Conservation (phyloP, 1,140 invertebrate species). For the Apis mellifera region DNA sequence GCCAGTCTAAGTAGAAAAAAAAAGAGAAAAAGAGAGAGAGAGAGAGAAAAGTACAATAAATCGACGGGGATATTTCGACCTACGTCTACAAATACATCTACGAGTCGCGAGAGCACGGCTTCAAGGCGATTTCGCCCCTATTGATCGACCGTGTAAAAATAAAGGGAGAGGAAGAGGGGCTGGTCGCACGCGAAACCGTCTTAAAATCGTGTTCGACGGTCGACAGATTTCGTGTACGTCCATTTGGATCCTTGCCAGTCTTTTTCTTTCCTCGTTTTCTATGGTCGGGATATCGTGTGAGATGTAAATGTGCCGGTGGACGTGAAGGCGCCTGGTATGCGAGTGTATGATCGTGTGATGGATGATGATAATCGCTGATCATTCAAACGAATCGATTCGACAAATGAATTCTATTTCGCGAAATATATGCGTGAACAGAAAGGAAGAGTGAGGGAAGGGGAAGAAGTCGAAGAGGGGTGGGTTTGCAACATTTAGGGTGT, state of each 20-base stretch:
- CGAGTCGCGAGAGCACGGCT: background rate
- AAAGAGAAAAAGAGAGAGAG: background rate
- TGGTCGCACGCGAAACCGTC: background rate
- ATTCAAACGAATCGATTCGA: constrained; percentile 39
- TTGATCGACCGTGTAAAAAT: background rate
- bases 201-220: constrained; percentile 8
- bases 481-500: background rate
- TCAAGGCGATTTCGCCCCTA: constrained; percentile 2
- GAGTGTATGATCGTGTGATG: constrained; percentile 6
- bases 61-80: background rate
- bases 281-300: background rate
- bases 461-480: background rate
- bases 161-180: background rate
- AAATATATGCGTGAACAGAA: background rate
- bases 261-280: constrained; percentile 4
- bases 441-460: background rate
- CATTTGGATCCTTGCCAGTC: constrained; percentile 50
- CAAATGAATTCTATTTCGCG: constrained; percentile 8
- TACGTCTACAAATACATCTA: constrained; percentile 2
- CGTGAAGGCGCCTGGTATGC: background rate
- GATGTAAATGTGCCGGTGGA: constrained; percentile 3
- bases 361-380: constrained; percentile 48
- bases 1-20: background rate
- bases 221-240: constrained; percentile 37
- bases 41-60: background rate